phyloP scores from a whole-genome alignment of 2,113 vertebrate species.

The Melanostigma gelatinosum region DNA sequence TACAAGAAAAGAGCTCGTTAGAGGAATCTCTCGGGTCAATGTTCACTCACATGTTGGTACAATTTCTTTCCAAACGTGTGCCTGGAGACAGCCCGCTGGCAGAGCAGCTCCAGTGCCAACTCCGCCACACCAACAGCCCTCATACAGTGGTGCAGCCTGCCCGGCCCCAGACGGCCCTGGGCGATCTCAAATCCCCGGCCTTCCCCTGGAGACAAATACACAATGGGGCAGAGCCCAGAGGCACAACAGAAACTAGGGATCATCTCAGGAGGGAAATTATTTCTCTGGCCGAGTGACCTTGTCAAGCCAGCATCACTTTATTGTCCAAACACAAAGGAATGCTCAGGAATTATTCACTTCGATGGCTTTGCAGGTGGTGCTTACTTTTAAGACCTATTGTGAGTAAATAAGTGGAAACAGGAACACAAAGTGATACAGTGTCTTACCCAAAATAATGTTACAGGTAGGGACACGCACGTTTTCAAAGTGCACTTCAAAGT shows the following conservation, averaged over 20 bases:
- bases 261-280: background rate
- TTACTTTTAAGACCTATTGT: background rate
- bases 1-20: background rate
- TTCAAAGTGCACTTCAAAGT: slow-evolving; percentile 93
- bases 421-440: background rate
- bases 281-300: background rate
- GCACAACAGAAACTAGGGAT: background rate
- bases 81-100: slow-evolving; percentile 83
- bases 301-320: background rate
- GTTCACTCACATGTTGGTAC: slow-evolving; percentile 87
- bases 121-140: slow-evolving; percentile 88
- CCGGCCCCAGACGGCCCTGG: slow-evolving; percentile 91
- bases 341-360: background rate
- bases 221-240: background rate
- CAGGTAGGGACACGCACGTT: slow-evolving; percentile 87
- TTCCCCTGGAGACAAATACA: slow-evolving; percentile 82
- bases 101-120: slow-evolving; percentile 87
- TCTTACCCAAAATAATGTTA: slow-evolving; percentile 91
- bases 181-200: slow-evolving; percentile 94
- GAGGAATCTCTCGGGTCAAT: background rate
- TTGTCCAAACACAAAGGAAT: slow-evolving; percentile 2
- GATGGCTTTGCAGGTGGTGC: background rate
- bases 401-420: background rate
- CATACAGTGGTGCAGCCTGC: slow-evolving; percentile 95
- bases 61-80: slow-evolving; percentile 89